Evolutionary conservation across 1,140 invertebrate species (phyloP), one percentile per base, ranked within the genome.

Genomic region (Drosophila sturtevanti): DNA sequence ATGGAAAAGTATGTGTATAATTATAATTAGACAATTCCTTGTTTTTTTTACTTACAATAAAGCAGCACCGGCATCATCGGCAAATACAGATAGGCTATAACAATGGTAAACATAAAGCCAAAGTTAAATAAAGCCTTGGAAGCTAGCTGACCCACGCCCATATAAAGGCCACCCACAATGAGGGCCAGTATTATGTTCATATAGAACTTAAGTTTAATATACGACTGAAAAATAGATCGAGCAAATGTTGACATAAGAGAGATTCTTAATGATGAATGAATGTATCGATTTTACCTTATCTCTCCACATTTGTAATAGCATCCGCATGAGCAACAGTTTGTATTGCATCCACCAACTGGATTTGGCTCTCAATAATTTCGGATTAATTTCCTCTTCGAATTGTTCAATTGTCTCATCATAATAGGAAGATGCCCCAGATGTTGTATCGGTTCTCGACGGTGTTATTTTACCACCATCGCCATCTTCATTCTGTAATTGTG

Each of bases 71-170:
- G 96, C 92, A 96, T 94, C 95, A 97, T 95, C 0, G 96, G 95
- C 21, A 96, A 93, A 84, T 96, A 97, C 63, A 97, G 93, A 87
- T 96, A 95, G 2, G 95, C 94, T 54, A 97, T 96, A 31, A 95
- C 92, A 69, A 95, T 95, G 0, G 95, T 94, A 65, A 96, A 97
- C 74, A 95, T 96, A 85, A 96, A 97, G 10, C 96, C 96, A 89
- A 96, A 97, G 89, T 96, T 97, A 79, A 96, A 97, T 9, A 97
- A 92, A 0, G 95, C 96, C 81, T 96, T 96, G 0, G 96, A 96
- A 0, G 94, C 96, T 76, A 97, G 95, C 65, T 95, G 94, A 5
- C 96, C 96, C 86, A 96, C 95, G 37, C 94, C 93, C 7, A 94
- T 92, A 89, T 95, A 97, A 22, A 97, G 72, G 0, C 93, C 92